Base-by-base conservation (phyloP, 2,113 vertebrate species). In the Lasiurus cinereus region DNA sequence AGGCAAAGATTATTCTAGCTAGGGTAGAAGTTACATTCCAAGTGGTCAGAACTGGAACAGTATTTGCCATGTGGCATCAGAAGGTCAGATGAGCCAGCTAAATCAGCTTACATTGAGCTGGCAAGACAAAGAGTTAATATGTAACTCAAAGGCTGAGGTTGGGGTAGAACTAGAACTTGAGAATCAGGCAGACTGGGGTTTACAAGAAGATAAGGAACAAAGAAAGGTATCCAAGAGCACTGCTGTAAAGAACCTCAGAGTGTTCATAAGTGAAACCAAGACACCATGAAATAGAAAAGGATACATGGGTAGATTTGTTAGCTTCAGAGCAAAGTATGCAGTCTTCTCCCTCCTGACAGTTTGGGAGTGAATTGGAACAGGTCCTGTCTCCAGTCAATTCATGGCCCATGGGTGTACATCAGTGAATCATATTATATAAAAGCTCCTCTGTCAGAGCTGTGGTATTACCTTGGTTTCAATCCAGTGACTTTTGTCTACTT, bases 61-160 rank as follows among this genome's bases (percentile, higher is more conserved):
- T 59, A 33, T 67, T 76, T 84, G 31, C 77, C 48, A 73, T 67
- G 43, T 82, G 46, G 9, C 59, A 66, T 88, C 29, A 89, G 46
- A 79, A 86, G 48, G 29, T 91, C 83, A 93, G 79, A 69, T 15
- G 15, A 8, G 39, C 21, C 54, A 83, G 82, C 31, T 56, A 48
- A 89, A 27, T 94, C 78, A 93, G 31, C 21, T 91, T 89, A 89
- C 19, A 66, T 52, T 70, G 79, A 91, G n/a, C 33, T 87, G 52
- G 43, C n/a, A 94, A 93, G 78, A 86, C 64, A 39, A 91, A 93
- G 14, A 84, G 36, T 52, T 92, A 95, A 88, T 46, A 59, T 7
- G 13, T 46, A 93, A 87, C 56, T 59, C 66, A 74, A 83, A 95
- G 27, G 8, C 52, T 0, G 69, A 88, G n/a, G 5, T 36, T 76